These are phyloP conservation scores for Coelopa frigida DNA, from an alignment of 1,140 invertebrate species.

Conservation along the genomic window DNA sequence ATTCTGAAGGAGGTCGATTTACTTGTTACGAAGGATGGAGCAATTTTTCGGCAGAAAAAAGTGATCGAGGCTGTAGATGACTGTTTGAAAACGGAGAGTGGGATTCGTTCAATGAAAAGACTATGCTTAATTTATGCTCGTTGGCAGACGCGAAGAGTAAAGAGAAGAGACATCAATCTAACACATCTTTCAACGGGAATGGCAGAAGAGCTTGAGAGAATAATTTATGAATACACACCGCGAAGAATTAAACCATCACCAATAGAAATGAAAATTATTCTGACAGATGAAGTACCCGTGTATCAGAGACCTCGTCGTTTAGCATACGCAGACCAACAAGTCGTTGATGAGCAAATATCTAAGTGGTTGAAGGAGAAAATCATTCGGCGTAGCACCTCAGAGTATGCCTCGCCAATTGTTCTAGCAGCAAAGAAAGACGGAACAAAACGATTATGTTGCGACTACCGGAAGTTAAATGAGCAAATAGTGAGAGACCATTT, in stretches of 20 bases:
- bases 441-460: conserved; percentile 32
- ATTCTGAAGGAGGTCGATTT: no score
- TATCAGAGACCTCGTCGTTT: conserved; percentile 27
- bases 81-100: no score
- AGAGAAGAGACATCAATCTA: background rate
- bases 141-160: background rate
- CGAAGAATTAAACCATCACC: no score
- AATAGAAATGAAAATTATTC: conserved; percentile 16
- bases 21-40: no score
- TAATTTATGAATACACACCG: no score
- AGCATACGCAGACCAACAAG: conserved; percentile 12
- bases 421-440: conserved; percentile 38
- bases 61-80: no score
- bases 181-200: no score
- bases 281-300: conserved; percentile 23
- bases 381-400: conserved; percentile 21
- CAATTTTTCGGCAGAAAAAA: no score
- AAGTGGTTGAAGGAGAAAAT: conserved; percentile 26
- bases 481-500: conserved; percentile 35
- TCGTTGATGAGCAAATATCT: conserved; percentile 17
- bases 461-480: conserved; percentile 39
- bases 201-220: no score
- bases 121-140: background rate
- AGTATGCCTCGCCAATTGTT: conserved; percentile 33
- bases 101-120: no score